Evolutionary conservation across 2,113 vertebrate species (phyloP), one percentile per base, ranked within the genome.

Genomic region (Barnardius zonarius): DNA sequence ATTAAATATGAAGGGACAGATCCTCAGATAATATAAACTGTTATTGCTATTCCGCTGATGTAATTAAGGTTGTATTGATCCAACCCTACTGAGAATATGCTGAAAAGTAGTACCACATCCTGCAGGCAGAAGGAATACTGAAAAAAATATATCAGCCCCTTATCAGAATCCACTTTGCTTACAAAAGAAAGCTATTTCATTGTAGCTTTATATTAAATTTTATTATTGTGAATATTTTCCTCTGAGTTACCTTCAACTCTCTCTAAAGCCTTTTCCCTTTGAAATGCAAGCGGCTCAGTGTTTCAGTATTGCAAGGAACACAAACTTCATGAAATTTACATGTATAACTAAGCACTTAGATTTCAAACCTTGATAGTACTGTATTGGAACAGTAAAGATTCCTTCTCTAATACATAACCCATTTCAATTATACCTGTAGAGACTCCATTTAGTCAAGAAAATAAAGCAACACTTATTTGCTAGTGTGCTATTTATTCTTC

Each of bases 401-500:
- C 90, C 75, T 44, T 84, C 51, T n/a, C 73, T 17, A 92, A 74
- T 79, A 75, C 16, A 63, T 68, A 96, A 66, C 52, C 81, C 54
- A 30, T 79, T 90, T 95, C 88, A 82, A 61, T 89, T 88, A 87
- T 13, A 95, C 55, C 44, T 41, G 76, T 75, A 95, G 54, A 63
- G 73, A 90, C 52, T 84, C 62, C 49, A 39, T 78, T 94, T 89
- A 80, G 79, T 93, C 92, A 95, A 92, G 86, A 88, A 96, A 96
- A 97, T 94, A 88, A 96, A 93, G n/a, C 51, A 95, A 62, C 63
- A 84, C 9, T 94, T 93, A 84, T 95, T 96, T 96, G 57, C 90
- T 67, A 77, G 22, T 23, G 3, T 83, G 68, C 61, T 88, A 83
- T 85, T 97, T 95, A 73, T 96, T 95, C 54, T 94, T 77, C 30